These are phyloP conservation scores for Lagopus leucura DNA, from an alignment of 2,113 vertebrate species.

Conservation along the genomic window DNA sequence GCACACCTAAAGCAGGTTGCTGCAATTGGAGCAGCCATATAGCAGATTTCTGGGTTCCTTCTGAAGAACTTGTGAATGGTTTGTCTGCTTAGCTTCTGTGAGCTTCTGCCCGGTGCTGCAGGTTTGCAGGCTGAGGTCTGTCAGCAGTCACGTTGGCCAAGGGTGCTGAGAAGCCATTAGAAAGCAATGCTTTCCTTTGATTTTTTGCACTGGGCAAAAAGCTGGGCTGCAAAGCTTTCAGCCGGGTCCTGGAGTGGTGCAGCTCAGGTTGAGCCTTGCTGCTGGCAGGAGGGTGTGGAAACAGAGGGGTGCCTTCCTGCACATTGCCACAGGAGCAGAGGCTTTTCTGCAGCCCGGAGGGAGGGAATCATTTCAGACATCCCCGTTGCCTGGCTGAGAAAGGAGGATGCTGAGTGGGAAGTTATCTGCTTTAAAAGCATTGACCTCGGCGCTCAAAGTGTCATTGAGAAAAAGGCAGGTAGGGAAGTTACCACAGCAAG, in stretches of 20 bases:
- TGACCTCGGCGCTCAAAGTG: background rate
- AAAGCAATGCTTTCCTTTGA: background rate
- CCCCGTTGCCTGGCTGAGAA: background rate
- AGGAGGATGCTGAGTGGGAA: background rate
- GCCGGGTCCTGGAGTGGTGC: rapidly evolving
- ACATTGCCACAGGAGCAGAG: background rate
- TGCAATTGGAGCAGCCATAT: rapidly evolving
- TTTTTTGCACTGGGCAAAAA: background rate
- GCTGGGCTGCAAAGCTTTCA: background rate
- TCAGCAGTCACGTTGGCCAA: rapidly evolving
- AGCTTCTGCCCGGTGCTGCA: background rate
- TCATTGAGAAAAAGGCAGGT: background rate
- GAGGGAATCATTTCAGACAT: rapidly evolving
- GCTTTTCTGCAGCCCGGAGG: background rate
- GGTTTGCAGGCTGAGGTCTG: background rate
- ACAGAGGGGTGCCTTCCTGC: rapidly evolving
- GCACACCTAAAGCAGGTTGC: rapidly evolving
- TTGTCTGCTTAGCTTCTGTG: too few relatives aligned
- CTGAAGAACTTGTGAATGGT: rapidly evolving
- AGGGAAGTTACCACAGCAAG: background rate
- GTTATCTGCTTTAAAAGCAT: rapidly evolving
- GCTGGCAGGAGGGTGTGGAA: rapidly evolving
- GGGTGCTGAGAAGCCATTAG: background rate
- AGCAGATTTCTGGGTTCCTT: rapidly evolving
- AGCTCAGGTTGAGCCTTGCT: rapidly evolving